Evolutionary conservation across 2,113 vertebrate genomes (phyloP).

Genomic region (Cyanocitta stelleri): DNA sequence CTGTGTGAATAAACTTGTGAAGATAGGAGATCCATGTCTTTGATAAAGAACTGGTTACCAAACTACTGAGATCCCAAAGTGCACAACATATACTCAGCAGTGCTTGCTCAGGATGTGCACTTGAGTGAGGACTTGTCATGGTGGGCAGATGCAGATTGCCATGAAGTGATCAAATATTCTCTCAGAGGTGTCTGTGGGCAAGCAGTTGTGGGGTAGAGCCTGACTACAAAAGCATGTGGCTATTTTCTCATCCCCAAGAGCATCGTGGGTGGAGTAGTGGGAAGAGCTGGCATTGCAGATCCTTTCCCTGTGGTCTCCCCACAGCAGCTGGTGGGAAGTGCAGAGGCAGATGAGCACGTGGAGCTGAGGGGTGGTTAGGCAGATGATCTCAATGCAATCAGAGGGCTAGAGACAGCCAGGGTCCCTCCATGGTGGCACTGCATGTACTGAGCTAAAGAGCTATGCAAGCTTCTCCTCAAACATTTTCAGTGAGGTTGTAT

Average conservation of each 20-base stretch:
- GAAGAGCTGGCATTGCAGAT: neutral
- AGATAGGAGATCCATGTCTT: neutral
- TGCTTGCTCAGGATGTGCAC: neutral
- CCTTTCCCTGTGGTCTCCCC: neutral
- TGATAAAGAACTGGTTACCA: neutral
- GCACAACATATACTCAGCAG: rapidly evolving
- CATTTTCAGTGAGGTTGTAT: neutral
- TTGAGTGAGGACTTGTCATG: neutral
- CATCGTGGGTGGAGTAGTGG: neutral
- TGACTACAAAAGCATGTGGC: neutral
- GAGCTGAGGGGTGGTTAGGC: neutral
- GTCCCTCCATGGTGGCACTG: neutral
- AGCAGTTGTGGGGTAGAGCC: neutral
- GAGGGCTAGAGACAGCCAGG: neutral
- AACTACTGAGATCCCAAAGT: neutral
- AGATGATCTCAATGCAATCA: neutral
- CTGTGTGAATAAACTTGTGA: neutral
- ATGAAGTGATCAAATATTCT: neutral
- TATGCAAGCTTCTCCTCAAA: neutral
- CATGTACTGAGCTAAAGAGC: neutral
- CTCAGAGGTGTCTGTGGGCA: neutral
- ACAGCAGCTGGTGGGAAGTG: neutral
- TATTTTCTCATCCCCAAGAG: neutral
- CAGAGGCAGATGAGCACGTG: neutral
- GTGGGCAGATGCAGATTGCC: neutral